Base-by-base conservation (phyloP, 2,113 vertebrate species). In the Gorsachius goisagi region DNA sequence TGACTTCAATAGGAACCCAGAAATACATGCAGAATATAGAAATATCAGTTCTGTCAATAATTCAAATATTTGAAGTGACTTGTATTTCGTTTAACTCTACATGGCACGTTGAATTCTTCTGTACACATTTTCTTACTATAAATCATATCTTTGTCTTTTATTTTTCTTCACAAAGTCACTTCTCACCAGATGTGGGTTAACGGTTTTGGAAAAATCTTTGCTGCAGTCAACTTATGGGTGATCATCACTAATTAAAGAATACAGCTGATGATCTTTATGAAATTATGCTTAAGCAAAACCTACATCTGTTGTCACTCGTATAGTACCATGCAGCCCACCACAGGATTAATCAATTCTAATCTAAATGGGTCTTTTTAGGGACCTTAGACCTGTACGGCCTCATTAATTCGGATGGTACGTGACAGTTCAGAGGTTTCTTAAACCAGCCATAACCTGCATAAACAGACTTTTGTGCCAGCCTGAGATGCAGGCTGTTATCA, bases 351-450 rank as follows among this genome's bases (percentile, higher is more conserved):
- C 58, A 41, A 95, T 95, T 97, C 95, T 97, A 96, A 98, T 96
- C 92, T 97, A 95, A 95, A 96, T 90, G 78, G 66, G 88, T 93
- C 88, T 97, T 98, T 97, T 97, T 96, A 94, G 72, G 94, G 94
- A 97, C 90, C 97, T 98, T 97, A 96, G 97, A 98, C 97, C 96
- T 96, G 74, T 81, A 94, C 76, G 93, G 92, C 90, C 90, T 98
- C 96, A 98, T 98, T 98, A 98, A 98, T 98, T 98, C 97, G 96
- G 91, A 96, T 49, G 56, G 68, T 97, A 97, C 58, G 85, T 98
- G 97, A 98, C 97, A 98, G 97, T 97, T 98, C 97, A 97, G 96
- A 97, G 97, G 96, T 96, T 97, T 90, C 96, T 96, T 96, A 97
- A 96, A 93, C 94, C 91, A 97, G 52, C 37, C 81, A 78, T 96